These are phyloP conservation scores for Acronicta aceris DNA, from an alignment of 2,888 invertebrate genomes.

Conservation along the genomic window DNA sequence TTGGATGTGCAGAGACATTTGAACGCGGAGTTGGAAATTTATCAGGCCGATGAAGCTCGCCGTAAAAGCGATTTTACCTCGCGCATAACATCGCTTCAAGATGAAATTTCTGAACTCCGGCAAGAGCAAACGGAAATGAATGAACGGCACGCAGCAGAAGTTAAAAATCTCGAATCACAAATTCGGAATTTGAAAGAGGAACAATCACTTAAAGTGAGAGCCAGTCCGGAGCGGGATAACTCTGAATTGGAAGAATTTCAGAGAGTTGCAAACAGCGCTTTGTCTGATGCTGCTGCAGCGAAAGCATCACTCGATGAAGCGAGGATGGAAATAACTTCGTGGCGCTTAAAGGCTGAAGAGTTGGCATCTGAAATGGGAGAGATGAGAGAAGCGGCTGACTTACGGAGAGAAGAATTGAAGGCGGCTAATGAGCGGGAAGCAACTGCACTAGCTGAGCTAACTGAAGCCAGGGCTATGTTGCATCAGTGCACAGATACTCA, in stretches of 20 bases:
- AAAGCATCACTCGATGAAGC: constrained; percentile 76
- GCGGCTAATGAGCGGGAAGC: constrained; percentile 79
- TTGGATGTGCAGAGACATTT: constrained; percentile 83
- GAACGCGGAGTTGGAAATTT: constrained; percentile 78
- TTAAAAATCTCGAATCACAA: constrained; percentile 74
- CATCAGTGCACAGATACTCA: constrained; percentile 75
- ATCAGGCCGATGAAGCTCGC: constrained; percentile 77
- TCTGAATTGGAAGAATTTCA: constrained; percentile 78
- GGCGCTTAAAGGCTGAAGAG: constrained; percentile 79
- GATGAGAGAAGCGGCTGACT: constrained; percentile 75
- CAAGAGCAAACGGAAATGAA: constrained; percentile 73
- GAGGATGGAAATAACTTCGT: constrained; percentile 69
- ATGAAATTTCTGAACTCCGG: constrained; percentile 76
- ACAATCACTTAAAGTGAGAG: constrained; percentile 66
- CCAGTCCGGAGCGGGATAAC: constrained; percentile 76
- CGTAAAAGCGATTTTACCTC: constrained; percentile 70
- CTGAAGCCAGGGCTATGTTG: constrained; percentile 78
- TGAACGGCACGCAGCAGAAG: constrained; percentile 73
- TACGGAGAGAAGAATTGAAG: constrained; percentile 75
- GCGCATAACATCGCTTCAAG: constrained; percentile 75
- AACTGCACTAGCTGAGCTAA: constrained; percentile 75
- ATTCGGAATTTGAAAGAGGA: constrained; percentile 78
- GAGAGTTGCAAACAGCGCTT: constrained; percentile 66
- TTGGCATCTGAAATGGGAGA: constrained; percentile 74
- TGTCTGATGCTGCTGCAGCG: constrained; percentile 71